phyloP scores from a whole-genome alignment of 1,140 invertebrate species.

The Chironomus striatipennis region DNA sequence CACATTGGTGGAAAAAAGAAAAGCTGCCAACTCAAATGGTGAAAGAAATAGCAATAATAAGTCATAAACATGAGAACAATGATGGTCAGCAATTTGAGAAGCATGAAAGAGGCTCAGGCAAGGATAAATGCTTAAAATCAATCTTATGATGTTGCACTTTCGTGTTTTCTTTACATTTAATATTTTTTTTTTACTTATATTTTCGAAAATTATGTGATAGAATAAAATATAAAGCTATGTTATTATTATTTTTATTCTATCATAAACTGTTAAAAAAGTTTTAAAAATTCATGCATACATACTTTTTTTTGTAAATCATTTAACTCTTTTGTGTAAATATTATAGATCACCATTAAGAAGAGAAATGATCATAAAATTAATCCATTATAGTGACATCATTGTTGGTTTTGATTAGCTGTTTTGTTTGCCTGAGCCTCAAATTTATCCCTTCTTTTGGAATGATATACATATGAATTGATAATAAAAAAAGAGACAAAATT shows the following conservation, averaged over 20 bases:
- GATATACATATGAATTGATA: background rate
- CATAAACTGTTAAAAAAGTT: too few species aligned
- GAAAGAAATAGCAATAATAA: conserved; percentile 37
- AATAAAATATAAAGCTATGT: too few species aligned
- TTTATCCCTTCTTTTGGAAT: conserved; percentile 27
- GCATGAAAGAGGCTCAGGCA: conserved; percentile 24
- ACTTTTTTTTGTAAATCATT: too few species aligned
- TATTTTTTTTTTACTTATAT: too few species aligned
- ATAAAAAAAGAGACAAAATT: background rate
- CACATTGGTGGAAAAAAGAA: conserved; percentile 87
- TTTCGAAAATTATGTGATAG: too few species aligned
- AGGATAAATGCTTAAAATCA: conserved; percentile 4
- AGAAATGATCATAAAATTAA: too few species aligned
- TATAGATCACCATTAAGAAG: too few species aligned
- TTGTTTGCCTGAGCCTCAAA: conserved; percentile 22
- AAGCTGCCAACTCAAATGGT: conserved; percentile 59
- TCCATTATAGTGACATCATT: background rate
- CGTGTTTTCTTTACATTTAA: conserved; percentile 30
- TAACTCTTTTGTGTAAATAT: too few species aligned
- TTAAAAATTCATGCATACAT: too few species aligned
- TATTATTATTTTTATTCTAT: too few species aligned
- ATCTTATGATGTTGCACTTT: conserved; percentile 34
- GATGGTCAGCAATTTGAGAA: background rate
- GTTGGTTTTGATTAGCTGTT: conserved; percentile 12
- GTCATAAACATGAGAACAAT: too few species aligned